A percentile compares a stretch with the other conserved stretches of the same genome.
These are phyloP conservation scores for Perizoma flavofasciatum DNA, from an alignment of 2,888 invertebrate species.

Conservation along the genomic window DNA sequence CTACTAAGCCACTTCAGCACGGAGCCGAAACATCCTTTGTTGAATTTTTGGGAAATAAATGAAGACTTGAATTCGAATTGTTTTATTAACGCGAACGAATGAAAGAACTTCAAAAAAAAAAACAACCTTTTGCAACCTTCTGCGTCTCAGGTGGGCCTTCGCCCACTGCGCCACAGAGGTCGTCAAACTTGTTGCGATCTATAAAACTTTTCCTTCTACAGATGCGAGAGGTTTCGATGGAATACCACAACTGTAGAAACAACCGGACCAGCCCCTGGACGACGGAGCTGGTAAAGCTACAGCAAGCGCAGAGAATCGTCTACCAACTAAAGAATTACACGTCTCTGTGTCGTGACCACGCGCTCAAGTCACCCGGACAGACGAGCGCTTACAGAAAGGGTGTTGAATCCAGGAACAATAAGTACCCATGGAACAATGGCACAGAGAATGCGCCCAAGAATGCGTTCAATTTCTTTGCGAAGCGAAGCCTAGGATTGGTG, in stretches of 20 bases:
- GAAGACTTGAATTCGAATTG: too few relatives aligned
- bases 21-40: too few relatives aligned
- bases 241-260: conserved; percentile 87
- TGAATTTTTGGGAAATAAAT: too few relatives aligned
- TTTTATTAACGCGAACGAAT: too few relatives aligned
- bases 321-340: conserved; percentile 70
- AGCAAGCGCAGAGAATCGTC: conserved; percentile 68
- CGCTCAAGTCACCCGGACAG: conserved; percentile 55
- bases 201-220: conserved; percentile 52
- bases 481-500: conserved; percentile 60
- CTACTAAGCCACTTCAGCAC: too few relatives aligned
- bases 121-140: too few relatives aligned
- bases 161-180: too few relatives aligned
- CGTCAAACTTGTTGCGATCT: too few relatives aligned
- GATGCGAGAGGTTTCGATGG: conserved; percentile 89
- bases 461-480: conserved; percentile 63
- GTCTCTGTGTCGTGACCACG: conserved; percentile 67
- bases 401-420: conserved; percentile 67
- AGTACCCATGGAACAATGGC: conserved; percentile 72
- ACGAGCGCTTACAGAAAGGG: conserved; percentile 54
- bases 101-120: too few relatives aligned
- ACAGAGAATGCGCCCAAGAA: conserved; percentile 63
- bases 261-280: conserved; percentile 77
- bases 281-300: conserved; percentile 69
- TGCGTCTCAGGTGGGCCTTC: too few relatives aligned